Conservation (phyloP, 2,888 invertebrate species). For the Yponomeuta evonymella region DNA sequence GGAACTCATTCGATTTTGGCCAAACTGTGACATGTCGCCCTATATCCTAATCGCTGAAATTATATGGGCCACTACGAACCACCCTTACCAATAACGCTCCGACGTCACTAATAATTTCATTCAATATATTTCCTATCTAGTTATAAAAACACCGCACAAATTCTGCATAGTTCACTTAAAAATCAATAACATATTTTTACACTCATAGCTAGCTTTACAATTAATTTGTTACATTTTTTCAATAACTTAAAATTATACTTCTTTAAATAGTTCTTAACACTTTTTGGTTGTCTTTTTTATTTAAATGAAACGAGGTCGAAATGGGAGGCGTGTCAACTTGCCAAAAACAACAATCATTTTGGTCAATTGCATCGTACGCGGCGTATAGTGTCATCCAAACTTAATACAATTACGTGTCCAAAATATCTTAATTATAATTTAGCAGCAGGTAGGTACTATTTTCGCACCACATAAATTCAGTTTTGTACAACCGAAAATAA, state of each 20-base stretch:
- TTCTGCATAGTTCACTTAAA: slow-evolving; percentile 72
- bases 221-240: slow-evolving; percentile 73
- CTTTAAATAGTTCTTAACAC: slow-evolving; percentile 72
- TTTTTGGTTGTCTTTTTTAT: slow-evolving; percentile 72
- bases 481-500: not conserved
- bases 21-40: slow-evolving; percentile 1
- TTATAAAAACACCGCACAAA: slow-evolving; percentile 76
- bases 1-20: not conserved
- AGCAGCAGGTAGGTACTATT: no score
- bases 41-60: slow-evolving; percentile 7
- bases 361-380: slow-evolving; percentile 52
- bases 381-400: slow-evolving; percentile 20
- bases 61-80: slow-evolving; percentile 2
- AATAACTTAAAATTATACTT: slow-evolving; percentile 65
- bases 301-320: slow-evolving; percentile 56
- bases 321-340: slow-evolving; percentile 60
- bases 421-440: not conserved
- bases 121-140: slow-evolving; percentile 78
- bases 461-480: not conserved
- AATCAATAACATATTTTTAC: slow-evolving; percentile 70
- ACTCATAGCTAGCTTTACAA: slow-evolving; percentile 75
- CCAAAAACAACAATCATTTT: slow-evolving; percentile 39
- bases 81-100: slow-evolving; percentile 37
- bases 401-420: not conserved
- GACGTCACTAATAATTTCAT: slow-evolving; percentile 71